Base-by-base conservation (phyloP, 2,888 invertebrate species). In the Amiota mariae region DNA sequence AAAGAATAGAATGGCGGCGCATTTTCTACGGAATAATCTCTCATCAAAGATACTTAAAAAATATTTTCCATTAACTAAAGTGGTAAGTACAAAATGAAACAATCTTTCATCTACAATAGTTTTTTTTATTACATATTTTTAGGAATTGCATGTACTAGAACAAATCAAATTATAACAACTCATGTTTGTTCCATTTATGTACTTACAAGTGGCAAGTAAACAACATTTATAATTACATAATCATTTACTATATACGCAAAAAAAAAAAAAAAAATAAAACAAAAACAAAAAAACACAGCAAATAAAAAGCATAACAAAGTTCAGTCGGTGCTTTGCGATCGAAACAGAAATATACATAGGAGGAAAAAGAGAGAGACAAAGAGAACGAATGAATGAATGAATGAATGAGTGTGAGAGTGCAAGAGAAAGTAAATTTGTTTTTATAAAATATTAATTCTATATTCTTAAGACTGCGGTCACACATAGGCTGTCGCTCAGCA, bases 11-110 rank as follows among this genome's bases (percentile, higher is more conserved):
- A 89, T 88, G 88, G 85, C 87, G 72, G 79, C 83, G 72, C 80
- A 84, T 79, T 78, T 88, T 72, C 80, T 88, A 24, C 85, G 85
- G 78, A 87, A 80, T 74, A 73, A 78, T 75, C 80, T 83, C 63
- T 76, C 77, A 56, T 59, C 75, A 71, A 81, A 75, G 78, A 79
- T 88, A 70, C 75, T 87, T 2, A 85, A 79, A 46, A 84, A 73
- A 48, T 83, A 77, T 72, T 73, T 82, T 51, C 80, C 82, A 71
- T 80, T 77, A 74, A 80, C 81, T 73, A 71, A 82, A n/a, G 74
- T 71, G 24, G 76, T 81, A 36, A 79, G 78, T 76, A 77, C 2
- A 51, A 51, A 66, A 6, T 36, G n/a, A 13, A 64, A 56, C 15
- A 4, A 70, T 20, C 48, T 59, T 72, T 8, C 73, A 70, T n/a